These are phyloP conservation scores for Leptinotarsa peninsularis DNA, from an alignment of 2,888 invertebrate species.

Conservation along the genomic window DNA sequence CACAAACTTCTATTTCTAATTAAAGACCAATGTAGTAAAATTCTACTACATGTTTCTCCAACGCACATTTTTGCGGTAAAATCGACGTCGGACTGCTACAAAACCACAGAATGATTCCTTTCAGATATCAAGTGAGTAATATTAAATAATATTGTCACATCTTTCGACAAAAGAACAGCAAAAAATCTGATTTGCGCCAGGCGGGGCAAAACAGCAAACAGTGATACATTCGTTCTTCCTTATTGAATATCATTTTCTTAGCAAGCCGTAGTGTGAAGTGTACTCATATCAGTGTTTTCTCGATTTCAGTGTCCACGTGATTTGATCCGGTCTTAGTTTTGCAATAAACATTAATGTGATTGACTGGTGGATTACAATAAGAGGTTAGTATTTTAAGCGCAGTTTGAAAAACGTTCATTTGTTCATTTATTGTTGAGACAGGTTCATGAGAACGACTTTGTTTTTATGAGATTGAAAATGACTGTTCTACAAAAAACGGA, in stretches of 20 bases:
- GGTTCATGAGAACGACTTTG: neutral
- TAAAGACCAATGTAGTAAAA: neutral
- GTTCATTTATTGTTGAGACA: neutral
- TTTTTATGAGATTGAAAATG: neutral
- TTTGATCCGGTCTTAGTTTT: slow-evolving; percentile 44
- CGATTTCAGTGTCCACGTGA: slow-evolving; percentile 41
- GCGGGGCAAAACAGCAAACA: slow-evolving; percentile 17
- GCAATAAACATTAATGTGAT: slow-evolving; percentile 43
- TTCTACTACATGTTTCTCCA: slow-evolving; percentile 3
- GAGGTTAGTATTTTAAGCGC: slow-evolving; percentile 34
- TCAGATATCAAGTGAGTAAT: neutral
- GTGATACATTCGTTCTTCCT: slow-evolving; percentile 29
- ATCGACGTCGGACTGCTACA: slow-evolving; percentile 1
- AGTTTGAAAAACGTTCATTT: slow-evolving; percentile 7
- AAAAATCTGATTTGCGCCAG: slow-evolving; percentile 26
- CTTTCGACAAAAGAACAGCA: slow-evolving; percentile 13
- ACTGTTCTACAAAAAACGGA: neutral
- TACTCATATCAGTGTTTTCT: slow-evolving; percentile 34
- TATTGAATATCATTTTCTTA: slow-evolving; percentile 40
- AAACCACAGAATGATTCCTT: slow-evolving; percentile 19
- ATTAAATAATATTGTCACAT: slow-evolving; percentile 8
- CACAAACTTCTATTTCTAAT: slow-evolving; percentile 9
- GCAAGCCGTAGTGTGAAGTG: slow-evolving; percentile 37
- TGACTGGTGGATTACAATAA: slow-evolving; percentile 36
- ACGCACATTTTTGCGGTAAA: slow-evolving; percentile 18